Conservation (phyloP, 1,140 invertebrate species). For the Parasteatoda tepidariorum region DNA sequence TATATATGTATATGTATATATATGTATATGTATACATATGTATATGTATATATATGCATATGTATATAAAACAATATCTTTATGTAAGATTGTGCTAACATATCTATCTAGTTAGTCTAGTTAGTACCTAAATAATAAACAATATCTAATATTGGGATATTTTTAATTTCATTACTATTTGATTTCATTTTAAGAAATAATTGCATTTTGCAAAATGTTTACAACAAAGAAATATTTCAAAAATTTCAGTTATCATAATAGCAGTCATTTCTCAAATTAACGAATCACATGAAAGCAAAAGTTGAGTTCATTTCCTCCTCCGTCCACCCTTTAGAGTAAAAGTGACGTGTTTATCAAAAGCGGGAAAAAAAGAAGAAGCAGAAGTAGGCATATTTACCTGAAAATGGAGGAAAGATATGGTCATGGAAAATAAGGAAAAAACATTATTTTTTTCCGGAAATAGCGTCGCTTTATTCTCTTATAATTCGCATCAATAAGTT, state of each 20-base stretch:
- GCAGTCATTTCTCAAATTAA: background rate
- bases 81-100: background rate
- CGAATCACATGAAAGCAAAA: background rate
- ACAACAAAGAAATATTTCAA: background rate
- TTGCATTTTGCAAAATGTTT: background rate
- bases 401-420: conserved; percentile 21
- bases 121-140: background rate
- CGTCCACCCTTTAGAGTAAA: background rate
- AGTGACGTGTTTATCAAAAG: conserved; percentile 17
- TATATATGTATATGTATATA: background rate
- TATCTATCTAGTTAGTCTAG: background rate
- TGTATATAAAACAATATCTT: too few relatives aligned
- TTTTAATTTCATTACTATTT: background rate
- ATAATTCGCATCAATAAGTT: background rate
- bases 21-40: background rate
- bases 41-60: too few relatives aligned
- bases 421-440: conserved; percentile 23
- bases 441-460: conserved; percentile 29
- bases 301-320: background rate
- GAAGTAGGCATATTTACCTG: conserved; percentile 23
- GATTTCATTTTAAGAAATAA: background rate
- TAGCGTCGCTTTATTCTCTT: background rate
- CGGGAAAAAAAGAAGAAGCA: background rate
- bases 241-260: background rate
- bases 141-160: background rate